These are phyloP conservation scores for Hirtodrosophila cameraria DNA, from an alignment of 2,888 invertebrate species.

Conservation along the genomic window DNA sequence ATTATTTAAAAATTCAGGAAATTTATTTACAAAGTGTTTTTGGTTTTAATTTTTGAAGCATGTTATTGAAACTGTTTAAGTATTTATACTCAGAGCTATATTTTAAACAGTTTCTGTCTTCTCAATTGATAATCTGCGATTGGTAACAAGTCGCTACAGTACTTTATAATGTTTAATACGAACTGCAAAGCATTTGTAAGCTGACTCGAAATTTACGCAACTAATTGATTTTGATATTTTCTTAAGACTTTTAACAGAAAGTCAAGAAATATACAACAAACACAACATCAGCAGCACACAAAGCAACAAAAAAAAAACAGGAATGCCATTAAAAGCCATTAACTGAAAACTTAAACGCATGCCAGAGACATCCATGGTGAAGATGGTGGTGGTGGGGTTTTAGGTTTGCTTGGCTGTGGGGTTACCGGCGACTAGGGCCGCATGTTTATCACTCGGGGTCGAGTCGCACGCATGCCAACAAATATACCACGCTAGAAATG, in stretches of 20 bases:
- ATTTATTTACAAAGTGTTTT: slow-evolving; percentile 21
- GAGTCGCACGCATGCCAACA: slow-evolving; percentile 77
- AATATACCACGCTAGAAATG: slow-evolving; percentile 76
- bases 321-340: slow-evolving; percentile 81
- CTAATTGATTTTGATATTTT: slow-evolving; percentile 79
- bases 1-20: slow-evolving; percentile 20
- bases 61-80: neutral
- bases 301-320: slow-evolving; percentile 30
- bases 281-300: slow-evolving; percentile 16
- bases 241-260: slow-evolving; percentile 56
- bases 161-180: neutral
- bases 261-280: slow-evolving; percentile 23
- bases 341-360: slow-evolving; percentile 81
- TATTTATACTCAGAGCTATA: too few relatives aligned
- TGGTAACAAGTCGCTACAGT: too few relatives aligned
- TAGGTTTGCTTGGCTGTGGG: neutral
- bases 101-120: too few relatives aligned
- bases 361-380: slow-evolving; percentile 55
- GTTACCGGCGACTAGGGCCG: slow-evolving; percentile 36
- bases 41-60: neutral
- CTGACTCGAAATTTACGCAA: slow-evolving; percentile 63
- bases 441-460: slow-evolving; percentile 73
- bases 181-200: slow-evolving; percentile 16
- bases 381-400: neutral
- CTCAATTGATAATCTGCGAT: too few relatives aligned